Conservation (phyloP, 2,888 invertebrate genomes). For the Euplagia quadripunctaria region DNA sequence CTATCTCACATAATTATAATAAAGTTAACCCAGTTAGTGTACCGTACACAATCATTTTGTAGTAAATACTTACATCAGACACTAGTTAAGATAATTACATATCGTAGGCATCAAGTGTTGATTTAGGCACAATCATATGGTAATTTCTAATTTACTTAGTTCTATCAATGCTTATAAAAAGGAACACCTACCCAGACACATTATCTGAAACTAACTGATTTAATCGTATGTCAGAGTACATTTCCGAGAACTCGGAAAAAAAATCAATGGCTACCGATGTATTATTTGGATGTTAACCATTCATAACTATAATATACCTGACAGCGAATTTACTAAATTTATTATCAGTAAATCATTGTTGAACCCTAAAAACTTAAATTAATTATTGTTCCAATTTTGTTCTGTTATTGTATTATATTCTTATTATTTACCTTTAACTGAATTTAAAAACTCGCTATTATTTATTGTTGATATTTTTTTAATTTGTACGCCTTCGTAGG, state of each 20-base stretch:
- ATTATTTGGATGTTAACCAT: background rate
- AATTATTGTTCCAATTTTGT: too few relatives aligned
- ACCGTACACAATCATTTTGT: slow-evolving; percentile 48
- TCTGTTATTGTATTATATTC: too few relatives aligned
- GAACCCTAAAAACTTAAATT: background rate
- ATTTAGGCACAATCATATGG: too few relatives aligned
- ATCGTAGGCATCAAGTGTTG: background rate
- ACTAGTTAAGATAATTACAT: background rate
- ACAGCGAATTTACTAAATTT: background rate
- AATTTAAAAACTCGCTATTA: too few relatives aligned
- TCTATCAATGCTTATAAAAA: background rate
- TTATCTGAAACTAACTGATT: background rate
- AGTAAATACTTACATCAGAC: slow-evolving; percentile 31
- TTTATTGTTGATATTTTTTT: too few relatives aligned
- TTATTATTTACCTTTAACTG: too few relatives aligned
- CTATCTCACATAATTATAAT: slow-evolving; percentile 60
- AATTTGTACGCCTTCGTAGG: too few relatives aligned
- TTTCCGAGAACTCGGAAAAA: background rate
- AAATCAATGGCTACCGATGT: background rate
- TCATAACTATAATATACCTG: background rate
- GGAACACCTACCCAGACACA: background rate
- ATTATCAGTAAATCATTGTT: background rate
- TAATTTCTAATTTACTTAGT: too few relatives aligned
- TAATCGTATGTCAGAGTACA: background rate
- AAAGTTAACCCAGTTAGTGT: slow-evolving; percentile 56